Percentiles rank a stretch among this genome's conserved stretches.
phyloP scores from a whole-genome alignment of 1,140 invertebrate genomes.

The Plectrocnemia conspersa region DNA sequence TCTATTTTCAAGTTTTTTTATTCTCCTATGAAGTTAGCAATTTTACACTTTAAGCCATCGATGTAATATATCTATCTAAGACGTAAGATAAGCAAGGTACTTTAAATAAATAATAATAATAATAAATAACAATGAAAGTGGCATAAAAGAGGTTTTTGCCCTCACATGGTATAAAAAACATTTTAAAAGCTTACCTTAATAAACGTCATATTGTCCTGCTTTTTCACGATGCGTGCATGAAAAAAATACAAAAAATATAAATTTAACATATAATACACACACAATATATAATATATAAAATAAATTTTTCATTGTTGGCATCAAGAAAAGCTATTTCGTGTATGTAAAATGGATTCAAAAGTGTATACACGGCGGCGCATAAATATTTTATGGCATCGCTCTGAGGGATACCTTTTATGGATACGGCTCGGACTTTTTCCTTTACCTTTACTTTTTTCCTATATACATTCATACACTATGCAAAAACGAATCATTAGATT shows the following conservation, averaged over 20 bases:
- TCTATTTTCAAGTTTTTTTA: no score
- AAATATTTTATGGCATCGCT: constrained; percentile 18
- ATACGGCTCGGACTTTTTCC: no score
- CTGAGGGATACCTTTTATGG: no score
- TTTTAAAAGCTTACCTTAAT: constrained; percentile 62
- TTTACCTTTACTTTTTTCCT: no score
- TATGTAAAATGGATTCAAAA: constrained; percentile 20
- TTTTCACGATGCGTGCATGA: constrained; percentile 29
- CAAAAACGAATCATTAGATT: neutral
- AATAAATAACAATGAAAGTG: no score
- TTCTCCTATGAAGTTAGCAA: no score
- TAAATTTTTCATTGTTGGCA: constrained; percentile 7
- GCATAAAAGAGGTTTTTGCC: no score
- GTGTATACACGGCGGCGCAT: constrained; percentile 7
- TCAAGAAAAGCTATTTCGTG: constrained; percentile 14
- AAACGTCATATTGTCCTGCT: constrained; percentile 63
- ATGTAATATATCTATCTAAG: no score
- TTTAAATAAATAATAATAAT: constrained; percentile 2
- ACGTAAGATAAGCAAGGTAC: no score
- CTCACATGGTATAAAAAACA: no score
- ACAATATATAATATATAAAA: constrained; percentile 1
- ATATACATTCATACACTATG: no score
- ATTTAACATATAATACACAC: constrained; percentile 16
- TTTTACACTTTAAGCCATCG: no score
- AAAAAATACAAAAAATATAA: constrained; percentile 34